Evolutionary conservation across 2,888 invertebrate species (phyloP).

Genomic region (Pandemis cinnamomeana): DNA sequence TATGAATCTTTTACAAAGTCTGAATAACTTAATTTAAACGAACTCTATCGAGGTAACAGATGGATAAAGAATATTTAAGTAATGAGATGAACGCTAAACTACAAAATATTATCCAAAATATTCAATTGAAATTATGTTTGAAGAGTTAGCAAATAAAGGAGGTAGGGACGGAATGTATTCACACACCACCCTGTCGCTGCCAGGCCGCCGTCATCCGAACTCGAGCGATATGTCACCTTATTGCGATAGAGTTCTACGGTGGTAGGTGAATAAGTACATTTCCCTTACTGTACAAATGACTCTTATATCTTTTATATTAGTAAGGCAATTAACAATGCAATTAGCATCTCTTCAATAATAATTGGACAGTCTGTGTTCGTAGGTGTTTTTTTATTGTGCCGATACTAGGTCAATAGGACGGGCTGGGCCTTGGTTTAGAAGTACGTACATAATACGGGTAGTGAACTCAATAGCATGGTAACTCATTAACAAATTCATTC

Average conservation of each 20-base stretch:
- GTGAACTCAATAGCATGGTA: no score
- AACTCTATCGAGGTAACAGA: not conserved
- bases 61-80: not conserved
- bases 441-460: not conserved
- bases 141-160: not conserved
- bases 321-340: not conserved
- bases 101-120: not conserved
- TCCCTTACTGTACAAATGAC: no score
- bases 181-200: no score
- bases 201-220: no score
- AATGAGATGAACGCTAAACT: not conserved
- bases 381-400: slow-evolving; percentile 17
- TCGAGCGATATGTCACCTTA: no score
- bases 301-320: not conserved
- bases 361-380: slow-evolving; percentile 13
- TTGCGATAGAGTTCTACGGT: no score
- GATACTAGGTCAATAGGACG: slow-evolving; percentile 7
- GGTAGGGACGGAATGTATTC: not conserved
- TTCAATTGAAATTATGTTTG: not conserved
- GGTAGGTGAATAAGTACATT: no score
- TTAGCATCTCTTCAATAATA: not conserved
- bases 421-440: slow-evolving; percentile 3
- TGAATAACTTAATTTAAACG: not conserved
- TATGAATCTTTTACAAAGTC: not conserved
- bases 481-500: no score